These are phyloP conservation scores for Amniataba percoides DNA, from an alignment of 2,797 vertebrate species.

Conservation along the genomic window DNA sequence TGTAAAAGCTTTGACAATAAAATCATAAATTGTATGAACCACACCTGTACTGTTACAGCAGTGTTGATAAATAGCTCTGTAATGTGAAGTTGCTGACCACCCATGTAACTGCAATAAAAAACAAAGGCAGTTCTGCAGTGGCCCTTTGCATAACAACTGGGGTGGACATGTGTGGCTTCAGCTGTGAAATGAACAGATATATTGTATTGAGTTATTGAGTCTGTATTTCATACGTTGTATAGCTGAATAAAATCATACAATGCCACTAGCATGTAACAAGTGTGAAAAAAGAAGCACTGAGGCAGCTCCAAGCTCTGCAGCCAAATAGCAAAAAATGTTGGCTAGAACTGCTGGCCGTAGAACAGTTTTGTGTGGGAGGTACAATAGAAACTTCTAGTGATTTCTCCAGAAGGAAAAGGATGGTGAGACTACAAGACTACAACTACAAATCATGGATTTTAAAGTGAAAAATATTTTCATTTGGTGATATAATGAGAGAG, in stretches of 20 bases:
- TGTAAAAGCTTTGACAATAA: background rate
- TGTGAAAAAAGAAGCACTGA: background rate
- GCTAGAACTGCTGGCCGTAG: background rate
- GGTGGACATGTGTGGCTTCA: background rate
- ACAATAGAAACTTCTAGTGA: background rate
- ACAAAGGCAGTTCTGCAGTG: background rate
- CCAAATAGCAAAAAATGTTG: background rate
- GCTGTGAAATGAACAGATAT: background rate
- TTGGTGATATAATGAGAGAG: background rate
- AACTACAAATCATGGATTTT: background rate
- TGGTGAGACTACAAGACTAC: background rate
- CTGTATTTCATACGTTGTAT: too few species aligned
- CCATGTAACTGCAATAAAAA: background rate
- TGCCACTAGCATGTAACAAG: background rate
- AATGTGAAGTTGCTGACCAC: background rate
- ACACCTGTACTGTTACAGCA: background rate
- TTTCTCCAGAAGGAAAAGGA: background rate
- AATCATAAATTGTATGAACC: constrained; percentile 2
- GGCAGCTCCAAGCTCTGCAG: background rate
- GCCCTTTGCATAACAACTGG: background rate
- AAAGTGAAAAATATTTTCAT: background rate
- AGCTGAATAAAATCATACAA: background rate
- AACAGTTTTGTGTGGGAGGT: constrained; percentile 22
- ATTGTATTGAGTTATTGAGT: background rate
- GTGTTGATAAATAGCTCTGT: background rate